These are phyloP conservation scores for Phrynocephalus guinanensis DNA, from an alignment of 2,797 vertebrate genomes.

Conservation along the genomic window DNA sequence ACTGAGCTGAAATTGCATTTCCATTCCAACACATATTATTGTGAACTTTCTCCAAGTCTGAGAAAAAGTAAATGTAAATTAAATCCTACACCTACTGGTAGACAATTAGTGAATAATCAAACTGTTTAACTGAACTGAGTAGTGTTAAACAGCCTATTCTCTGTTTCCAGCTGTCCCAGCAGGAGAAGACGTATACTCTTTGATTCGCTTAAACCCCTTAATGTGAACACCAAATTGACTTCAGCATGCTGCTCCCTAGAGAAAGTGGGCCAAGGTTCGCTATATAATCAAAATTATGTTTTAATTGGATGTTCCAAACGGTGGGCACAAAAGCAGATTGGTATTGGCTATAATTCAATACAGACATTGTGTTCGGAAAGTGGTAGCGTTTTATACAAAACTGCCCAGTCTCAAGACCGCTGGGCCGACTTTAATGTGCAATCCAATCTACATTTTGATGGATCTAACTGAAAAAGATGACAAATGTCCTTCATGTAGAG, in stretches of 20 bases:
- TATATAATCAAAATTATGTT: background rate
- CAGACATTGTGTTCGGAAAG: background rate
- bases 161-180: background rate
- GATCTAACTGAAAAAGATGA: background rate
- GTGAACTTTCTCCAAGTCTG: background rate
- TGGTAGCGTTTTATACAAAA: background rate
- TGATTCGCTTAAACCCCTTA: background rate
- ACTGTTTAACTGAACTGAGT: background rate
- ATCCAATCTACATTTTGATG: background rate
- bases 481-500: background rate
- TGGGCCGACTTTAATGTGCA: background rate
- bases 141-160: background rate
- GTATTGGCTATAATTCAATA: background rate
- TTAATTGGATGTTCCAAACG: constrained; percentile 1
- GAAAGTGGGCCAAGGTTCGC: background rate
- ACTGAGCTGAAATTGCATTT: background rate
- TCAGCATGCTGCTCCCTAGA: background rate
- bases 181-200: background rate
- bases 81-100: background rate
- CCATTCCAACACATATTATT: background rate
- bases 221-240: background rate
- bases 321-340: background rate
- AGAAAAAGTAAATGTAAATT: background rate
- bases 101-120: background rate
- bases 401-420: background rate